Conservation (phyloP, 53 echinoderm and acorn worm genomes). For the Hippasteria phrygiana region DNA sequence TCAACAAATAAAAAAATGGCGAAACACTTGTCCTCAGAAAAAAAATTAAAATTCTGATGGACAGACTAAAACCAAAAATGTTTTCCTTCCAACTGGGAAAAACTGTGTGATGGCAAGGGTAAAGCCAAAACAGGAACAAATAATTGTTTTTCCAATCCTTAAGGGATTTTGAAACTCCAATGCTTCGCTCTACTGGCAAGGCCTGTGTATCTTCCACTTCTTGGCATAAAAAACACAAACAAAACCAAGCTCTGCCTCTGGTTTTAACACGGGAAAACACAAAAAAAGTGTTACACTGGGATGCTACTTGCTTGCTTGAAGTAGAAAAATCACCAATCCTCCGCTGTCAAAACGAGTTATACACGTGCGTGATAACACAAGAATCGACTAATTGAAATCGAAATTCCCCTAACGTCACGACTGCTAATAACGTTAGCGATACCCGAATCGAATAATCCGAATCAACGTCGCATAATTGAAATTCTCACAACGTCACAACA, state of each 20-base stretch:
- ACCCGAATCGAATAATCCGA: background rate
- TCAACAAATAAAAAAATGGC: background rate
- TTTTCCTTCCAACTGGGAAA: background rate
- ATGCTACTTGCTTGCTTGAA: background rate
- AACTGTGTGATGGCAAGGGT: background rate
- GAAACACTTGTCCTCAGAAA: background rate
- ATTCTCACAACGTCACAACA: background rate
- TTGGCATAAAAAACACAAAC: background rate
- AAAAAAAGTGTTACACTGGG: background rate
- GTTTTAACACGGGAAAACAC: background rate
- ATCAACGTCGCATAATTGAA: background rate
- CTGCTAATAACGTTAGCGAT: constrained; percentile 2
- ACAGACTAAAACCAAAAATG: background rate
- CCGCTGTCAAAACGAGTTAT: background rate
- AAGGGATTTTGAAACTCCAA: background rate
- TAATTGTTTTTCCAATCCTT: background rate
- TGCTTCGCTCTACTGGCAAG: background rate
- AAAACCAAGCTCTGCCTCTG: background rate
- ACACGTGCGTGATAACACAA: background rate
- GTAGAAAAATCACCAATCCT: background rate
- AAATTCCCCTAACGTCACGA: background rate
- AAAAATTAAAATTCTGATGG: background rate
- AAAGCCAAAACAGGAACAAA: background rate
- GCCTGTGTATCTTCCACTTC: background rate
- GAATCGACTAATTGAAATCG: constrained; percentile 9